Conservation (phyloP, 2,113 vertebrate genomes). For the Sclerurus mexicanus region DNA sequence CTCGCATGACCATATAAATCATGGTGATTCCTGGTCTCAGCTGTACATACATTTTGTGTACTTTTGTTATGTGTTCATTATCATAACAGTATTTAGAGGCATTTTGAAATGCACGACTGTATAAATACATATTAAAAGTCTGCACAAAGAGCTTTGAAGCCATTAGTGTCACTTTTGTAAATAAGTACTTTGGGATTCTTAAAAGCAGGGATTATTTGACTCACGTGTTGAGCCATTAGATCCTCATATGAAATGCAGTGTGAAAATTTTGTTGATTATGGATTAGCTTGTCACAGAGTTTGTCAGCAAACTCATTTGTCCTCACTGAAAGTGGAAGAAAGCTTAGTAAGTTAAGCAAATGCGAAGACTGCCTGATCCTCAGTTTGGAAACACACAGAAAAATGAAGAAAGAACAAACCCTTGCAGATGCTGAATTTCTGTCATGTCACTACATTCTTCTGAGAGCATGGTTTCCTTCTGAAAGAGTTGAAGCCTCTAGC, state of each 20-base stretch:
- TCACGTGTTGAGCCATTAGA: neutral
- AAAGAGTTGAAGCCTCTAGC: neutral
- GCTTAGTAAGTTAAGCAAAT: neutral
- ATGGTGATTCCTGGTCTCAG: neutral
- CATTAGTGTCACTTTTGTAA: neutral
- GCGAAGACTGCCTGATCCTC: neutral
- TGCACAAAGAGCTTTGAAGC: neutral
- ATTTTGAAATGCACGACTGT: neutral
- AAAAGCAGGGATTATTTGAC: neutral
- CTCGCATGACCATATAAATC: neutral
- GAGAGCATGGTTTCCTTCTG: neutral
- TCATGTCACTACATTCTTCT: neutral
- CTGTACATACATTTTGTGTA: neutral
- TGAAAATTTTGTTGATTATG: neutral
- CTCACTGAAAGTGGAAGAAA: neutral
- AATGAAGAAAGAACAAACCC: neutral
- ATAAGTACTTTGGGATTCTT: constrained; percentile 3
- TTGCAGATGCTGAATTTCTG: neutral
- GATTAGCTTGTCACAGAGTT: neutral
- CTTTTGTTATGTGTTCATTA: neutral
- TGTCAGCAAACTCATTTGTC: neutral
- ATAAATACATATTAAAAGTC: neutral
- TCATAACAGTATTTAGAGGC: neutral
- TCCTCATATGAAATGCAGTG: neutral
- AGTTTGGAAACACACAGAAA: neutral